phyloP scores from a whole-genome alignment of 2,888 invertebrate genomes.

The Rutpela maculata region DNA sequence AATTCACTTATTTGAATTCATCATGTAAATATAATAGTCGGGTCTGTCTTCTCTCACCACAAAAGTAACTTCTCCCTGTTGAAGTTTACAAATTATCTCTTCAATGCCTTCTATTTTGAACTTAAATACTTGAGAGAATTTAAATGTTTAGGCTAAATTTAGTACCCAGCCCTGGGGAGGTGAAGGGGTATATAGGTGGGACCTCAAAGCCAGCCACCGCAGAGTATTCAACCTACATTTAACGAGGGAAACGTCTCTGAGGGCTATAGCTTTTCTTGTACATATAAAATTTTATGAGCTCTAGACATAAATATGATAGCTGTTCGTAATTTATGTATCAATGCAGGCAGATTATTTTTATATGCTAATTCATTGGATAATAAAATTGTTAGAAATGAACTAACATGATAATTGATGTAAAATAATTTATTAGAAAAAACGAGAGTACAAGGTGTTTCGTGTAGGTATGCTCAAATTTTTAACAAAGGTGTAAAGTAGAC shows the following conservation, averaged over 20 bases:
- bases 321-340: neutral
- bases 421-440: no score
- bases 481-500: no score
- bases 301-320: neutral
- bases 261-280: slow-evolving; percentile 7
- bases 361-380: neutral
- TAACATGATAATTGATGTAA: no score
- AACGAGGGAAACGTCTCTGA: slow-evolving; percentile 2
- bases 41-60: neutral
- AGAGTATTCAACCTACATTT: neutral
- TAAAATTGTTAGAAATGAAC: neutral
- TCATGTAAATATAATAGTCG: no score
- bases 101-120: neutral
- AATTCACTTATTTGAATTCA: no score
- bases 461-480: no score
- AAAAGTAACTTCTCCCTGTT: neutral
- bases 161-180: neutral
- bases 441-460: no score
- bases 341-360: neutral
- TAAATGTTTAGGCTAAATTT: slow-evolving; percentile 3
- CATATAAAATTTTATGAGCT: neutral
- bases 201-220: neutral
- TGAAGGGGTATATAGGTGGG: neutral
- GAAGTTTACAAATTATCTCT: slow-evolving; percentile 7
- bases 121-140: slow-evolving; percentile 4